Evolutionary conservation across 2,113 vertebrate species (phyloP), one percentile per base, ranked within the genome.

Genomic region (Macaca fascicularis): DNA sequence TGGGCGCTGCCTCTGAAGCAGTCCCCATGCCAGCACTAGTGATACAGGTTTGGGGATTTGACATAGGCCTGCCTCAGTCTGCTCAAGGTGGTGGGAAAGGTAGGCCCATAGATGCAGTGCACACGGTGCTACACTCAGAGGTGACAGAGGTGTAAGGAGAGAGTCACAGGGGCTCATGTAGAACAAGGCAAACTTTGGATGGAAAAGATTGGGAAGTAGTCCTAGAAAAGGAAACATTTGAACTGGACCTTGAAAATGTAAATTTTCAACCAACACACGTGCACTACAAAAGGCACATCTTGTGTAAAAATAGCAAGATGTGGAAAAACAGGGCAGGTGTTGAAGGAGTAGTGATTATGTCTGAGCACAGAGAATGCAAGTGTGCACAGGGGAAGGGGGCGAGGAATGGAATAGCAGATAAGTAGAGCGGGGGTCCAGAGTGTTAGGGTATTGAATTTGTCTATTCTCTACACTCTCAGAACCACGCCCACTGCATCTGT

Each of bases 401-500:
- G 16, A 23, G 25, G 30, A 38, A 87, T 27, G 57, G 13, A 12
- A 64, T 6, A 64, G 35, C 61, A 50, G 74, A 61, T 59, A 67
- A 80, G 8, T 20, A 48, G 48, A n/a, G 13, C 16, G 1, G n/a
- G 9, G 57, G n/a, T 48, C 50, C n/a, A 48, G 22, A 52, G 81
- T 2, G n/a, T 70, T 38, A 20, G 57, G 38, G 23, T 27, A 22
- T 19, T 74, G 40, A 93, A 48, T n/a, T 40, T 50, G 76, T 57
- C n/a, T 78, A 1, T 57, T 83, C 32, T 27, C 52, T 10, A 22
- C 8, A 27, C 48, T 91, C 78, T 74, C 89, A 89, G 92, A 96
- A 97, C 96, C 40, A 72, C 8, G 22, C 23, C 94, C 86, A 55
- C 87, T 81, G 5, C 38, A 67, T 75, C 82, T 86, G 92, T 25